A percentile compares a stretch with the other conserved stretches of the same genome.
Evolutionary conservation across 2,113 vertebrate genomes (phyloP).

Genomic region (Indicator indicator): DNA sequence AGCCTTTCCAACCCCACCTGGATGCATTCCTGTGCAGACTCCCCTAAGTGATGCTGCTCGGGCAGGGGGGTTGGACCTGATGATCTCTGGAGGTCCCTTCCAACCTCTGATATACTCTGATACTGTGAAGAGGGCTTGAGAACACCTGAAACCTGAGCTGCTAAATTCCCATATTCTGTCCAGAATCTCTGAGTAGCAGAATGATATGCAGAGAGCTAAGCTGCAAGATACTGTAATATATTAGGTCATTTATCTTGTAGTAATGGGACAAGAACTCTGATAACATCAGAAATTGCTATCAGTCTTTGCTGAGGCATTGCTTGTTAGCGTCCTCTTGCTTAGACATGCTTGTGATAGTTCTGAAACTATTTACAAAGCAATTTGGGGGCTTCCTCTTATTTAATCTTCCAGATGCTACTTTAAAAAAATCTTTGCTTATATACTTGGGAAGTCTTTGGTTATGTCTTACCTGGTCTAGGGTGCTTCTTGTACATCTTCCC

Average conservation of each 20-base stretch:
- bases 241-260: slow-evolving; percentile 69
- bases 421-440: not conserved
- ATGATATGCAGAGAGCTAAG: slow-evolving; percentile 63
- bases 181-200: slow-evolving; percentile 67
- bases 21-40: too few relatives aligned
- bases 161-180: slow-evolving; percentile 45
- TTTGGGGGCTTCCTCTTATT: slow-evolving; percentile 45
- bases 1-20: too few relatives aligned
- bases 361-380: slow-evolving; percentile 58
- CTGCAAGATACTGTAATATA: slow-evolving; percentile 36
- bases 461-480: not conserved
- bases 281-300: slow-evolving; percentile 74
- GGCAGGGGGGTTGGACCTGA: too few relatives aligned
- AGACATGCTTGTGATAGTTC: slow-evolving; percentile 65
- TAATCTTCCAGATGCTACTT: not conserved
- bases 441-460: not conserved
- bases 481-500: slow-evolving; percentile 27
- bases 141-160: slow-evolving; percentile 53
- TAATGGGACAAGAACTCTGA: slow-evolving; percentile 72
- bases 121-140: slow-evolving; percentile 9
- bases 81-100: too few relatives aligned
- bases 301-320: slow-evolving; percentile 68
- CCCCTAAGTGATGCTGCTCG: too few relatives aligned
- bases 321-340: slow-evolving; percentile 72
- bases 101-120: too few relatives aligned